Base-by-base conservation (phyloP, 1,140 invertebrate species). In the Euwallacea similis region DNA sequence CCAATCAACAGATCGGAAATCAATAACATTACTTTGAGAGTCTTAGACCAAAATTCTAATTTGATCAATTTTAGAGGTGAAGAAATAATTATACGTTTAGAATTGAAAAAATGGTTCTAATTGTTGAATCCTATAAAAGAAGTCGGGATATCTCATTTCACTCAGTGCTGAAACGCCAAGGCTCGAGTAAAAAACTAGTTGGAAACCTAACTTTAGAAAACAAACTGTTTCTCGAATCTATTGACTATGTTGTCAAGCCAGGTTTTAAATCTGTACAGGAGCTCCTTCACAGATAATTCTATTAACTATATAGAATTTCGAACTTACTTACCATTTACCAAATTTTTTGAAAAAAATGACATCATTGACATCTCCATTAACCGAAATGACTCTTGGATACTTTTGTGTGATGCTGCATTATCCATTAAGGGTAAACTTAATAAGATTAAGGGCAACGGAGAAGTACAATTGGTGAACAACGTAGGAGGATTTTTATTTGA, bases 21-120 rank as follows among this genome's bases (percentile, higher is more conserved):
- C 41, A 42, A 65, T 59, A 74, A 74, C 50, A 73, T 76, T 13
- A 74, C 75, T 42, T n/a, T 76, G 10, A 59, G 53, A 9, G 10
- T 75, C 10, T 41, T 74, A 11, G 74, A 75, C 71, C 75, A 76
- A 61, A 58, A 76, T 73, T 73, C 64, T 0, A 21, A 54, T 2
- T 58, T 58, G 7, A 71, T 76, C 13, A 70, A 76, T 75, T 76
- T 75, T 70, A 41, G 72, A 11, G 72, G 74, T 13, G 75, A 75
- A 71, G 55, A 71, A 42, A 72, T 75, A 9, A 63, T 67, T 41
- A n/a, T 72, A 13, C 15, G 64, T 2, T 47, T 72, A 13, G 64
- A 72, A 61, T 42, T 72, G 7, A 72, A 61, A 61, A 59, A 64
- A 55, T 46, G 44, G 44, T 46, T 11, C 11, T 46, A 46, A 11